These are phyloP conservation scores for Sebastes kiyomatsui DNA, from an alignment of 2,797 vertebrate genomes.

Conservation along the genomic window DNA sequence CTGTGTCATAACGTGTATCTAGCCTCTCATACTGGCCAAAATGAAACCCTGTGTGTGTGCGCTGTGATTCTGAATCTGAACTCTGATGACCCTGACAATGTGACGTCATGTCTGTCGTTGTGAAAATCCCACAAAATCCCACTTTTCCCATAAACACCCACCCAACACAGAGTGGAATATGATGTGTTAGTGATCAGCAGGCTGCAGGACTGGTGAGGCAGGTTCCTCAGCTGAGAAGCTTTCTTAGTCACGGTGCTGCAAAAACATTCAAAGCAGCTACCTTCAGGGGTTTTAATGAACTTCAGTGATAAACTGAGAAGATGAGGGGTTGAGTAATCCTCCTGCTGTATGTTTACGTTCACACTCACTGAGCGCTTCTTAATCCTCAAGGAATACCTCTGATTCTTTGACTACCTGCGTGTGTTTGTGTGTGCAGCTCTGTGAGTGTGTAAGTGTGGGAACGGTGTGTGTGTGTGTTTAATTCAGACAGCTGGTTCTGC, in stretches of 20 bases:
- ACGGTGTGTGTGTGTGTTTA: conserved; percentile 10
- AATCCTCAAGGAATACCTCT: not conserved
- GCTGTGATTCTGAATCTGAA: not conserved
- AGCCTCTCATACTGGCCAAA: not conserved
- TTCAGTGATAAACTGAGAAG: not conserved
- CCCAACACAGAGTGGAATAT: not conserved
- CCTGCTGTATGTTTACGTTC: not conserved
- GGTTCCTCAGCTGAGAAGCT: not conserved
- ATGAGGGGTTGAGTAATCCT: conserved; percentile 7
- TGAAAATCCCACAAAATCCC: not conserved
- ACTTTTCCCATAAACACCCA: not conserved
- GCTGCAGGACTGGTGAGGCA: not conserved
- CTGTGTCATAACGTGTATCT: not conserved
- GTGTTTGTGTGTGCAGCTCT: not conserved
- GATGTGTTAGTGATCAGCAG: not conserved
- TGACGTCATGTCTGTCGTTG: not conserved
- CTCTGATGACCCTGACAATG: not conserved
- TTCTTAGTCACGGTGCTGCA: not conserved
- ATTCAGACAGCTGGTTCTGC: conserved; percentile 47
- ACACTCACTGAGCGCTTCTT: not conserved
- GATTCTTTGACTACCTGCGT: not conserved
- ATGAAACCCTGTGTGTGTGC: not conserved
- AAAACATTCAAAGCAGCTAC: not conserved
- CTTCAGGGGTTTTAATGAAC: conserved; percentile 10
- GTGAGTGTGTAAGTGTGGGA: not conserved